phyloP scores from a whole-genome alignment of 2,888 invertebrate species.

The Drosophila eohydei region DNA sequence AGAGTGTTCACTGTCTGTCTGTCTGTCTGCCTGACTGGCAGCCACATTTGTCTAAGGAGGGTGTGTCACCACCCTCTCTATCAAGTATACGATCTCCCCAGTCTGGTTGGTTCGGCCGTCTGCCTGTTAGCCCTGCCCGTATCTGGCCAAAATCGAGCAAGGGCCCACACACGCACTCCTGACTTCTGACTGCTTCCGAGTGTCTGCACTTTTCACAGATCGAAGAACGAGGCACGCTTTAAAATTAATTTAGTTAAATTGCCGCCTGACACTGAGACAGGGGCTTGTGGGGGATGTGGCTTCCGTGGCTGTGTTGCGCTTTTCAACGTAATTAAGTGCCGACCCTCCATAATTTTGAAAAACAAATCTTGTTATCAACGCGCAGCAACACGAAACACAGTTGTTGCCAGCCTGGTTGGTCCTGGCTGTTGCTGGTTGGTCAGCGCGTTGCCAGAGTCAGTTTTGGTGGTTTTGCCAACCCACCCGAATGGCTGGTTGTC shows the following conservation, averaged over 20 bases:
- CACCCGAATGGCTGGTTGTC: constrained; percentile 21
- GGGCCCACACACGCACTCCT: constrained; percentile 51
- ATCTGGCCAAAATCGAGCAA: constrained; percentile 68
- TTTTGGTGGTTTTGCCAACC: constrained; percentile 20
- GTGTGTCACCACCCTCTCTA: constrained; percentile 22
- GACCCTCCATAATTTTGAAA: constrained; percentile 69
- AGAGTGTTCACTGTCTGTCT: constrained; percentile 22
- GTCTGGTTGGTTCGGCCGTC: constrained; percentile 8
- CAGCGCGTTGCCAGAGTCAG: constrained; percentile 9
- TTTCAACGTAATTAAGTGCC: constrained; percentile 75
- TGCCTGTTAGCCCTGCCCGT: constrained; percentile 12
- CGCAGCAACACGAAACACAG: constrained; percentile 72
- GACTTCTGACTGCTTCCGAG: constrained; percentile 57
- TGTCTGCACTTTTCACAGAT: constrained; percentile 44
- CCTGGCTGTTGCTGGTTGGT: constrained; percentile 34
- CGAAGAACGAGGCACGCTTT: constrained; percentile 72
- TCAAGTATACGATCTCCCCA: constrained; percentile 8
- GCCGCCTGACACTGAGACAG: constrained; percentile 29
- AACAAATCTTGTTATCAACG: constrained; percentile 80
- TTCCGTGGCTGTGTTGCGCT: constrained; percentile 67
- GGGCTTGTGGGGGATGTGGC: constrained; percentile 26
- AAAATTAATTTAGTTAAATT: constrained; percentile 79
- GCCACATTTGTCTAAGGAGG: constrained; percentile 69
- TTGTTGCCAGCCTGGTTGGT: constrained; percentile 21
- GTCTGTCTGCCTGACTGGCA: constrained; percentile 22